Evolutionary conservation across 2,113 vertebrate genomes (phyloP), one percentile per base, ranked within the genome.

Genomic region (Marcusenius ussheri): DNA sequence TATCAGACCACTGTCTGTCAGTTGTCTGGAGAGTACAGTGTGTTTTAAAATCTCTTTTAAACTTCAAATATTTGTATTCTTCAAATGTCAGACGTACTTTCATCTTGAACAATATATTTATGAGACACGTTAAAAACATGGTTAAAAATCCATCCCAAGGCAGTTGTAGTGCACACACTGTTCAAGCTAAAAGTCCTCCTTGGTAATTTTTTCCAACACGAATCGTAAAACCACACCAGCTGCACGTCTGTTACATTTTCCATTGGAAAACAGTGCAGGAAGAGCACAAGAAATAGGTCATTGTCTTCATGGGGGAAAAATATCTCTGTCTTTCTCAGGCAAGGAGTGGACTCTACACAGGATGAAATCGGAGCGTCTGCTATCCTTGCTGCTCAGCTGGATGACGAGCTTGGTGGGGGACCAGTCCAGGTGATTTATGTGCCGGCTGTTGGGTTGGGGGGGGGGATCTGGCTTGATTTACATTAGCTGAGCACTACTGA

Each of bases 321-420:
- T 88, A 24, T 46, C 46, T 83, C 1, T 92, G 62, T 10, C n/a
- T 70, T 70, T 92, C 88, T 1, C 95, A 99, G 98, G 98, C 98
- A 99, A 91, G 98, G 98, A 0, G 90, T 92, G 0, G 96, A 98
- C 93, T 99, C 98, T 87, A 96, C 96, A 0, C 97, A 97, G 92
- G 98, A 99, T 89, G 98, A 99, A 91, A 97, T 97, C 0, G 93
- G 97, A 0, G 93, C 98, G 0, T 98, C 96, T 0, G 98, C 98
- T 0, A 96, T 99, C 94, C 96, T 99, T 70, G 94, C 93, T 0
- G 94, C 96, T 0, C 97, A 98, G 94, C 95, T 99, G 95, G 98
- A 99, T 35, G 97, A 98, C 3, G 97, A 99, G 93, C 97, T 99
- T 2, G 97, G 98, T 2, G 98, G 98, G 0, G 96, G 94, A 58